Conservation (phyloP, 2,797 vertebrate species). For the Sphenodon punctatus region DNA sequence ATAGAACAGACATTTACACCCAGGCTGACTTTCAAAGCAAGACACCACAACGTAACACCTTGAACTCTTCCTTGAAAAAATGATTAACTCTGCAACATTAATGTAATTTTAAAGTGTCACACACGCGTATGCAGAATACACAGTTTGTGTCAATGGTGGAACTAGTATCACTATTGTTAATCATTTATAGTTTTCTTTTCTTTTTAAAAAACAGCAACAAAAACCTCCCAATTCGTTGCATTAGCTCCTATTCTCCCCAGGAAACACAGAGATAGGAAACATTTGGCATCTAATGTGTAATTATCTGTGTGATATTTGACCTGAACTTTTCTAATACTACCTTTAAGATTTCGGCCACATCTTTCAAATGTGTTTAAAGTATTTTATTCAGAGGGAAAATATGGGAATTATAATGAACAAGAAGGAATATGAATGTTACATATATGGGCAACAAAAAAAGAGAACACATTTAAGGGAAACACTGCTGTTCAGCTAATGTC, state of each 20-base stretch:
- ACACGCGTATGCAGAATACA: background rate
- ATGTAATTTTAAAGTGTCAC: background rate
- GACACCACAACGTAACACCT: background rate
- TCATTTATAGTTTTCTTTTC: slow-evolving; percentile 49
- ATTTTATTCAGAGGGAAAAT: slow-evolving; percentile 15
- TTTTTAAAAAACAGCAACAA: too few species aligned
- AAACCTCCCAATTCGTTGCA: slow-evolving; percentile 49
- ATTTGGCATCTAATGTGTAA: slow-evolving; percentile 58
- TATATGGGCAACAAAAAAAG: background rate
- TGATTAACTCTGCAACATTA: background rate
- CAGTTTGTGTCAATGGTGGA: background rate
- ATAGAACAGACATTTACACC: background rate
- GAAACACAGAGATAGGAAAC: slow-evolving; percentile 66
- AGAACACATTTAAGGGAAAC: slow-evolving; percentile 7
- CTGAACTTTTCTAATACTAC: slow-evolving; percentile 29
- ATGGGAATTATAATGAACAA: background rate
- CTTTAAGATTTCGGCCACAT: slow-evolving; percentile 33
- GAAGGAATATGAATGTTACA: background rate
- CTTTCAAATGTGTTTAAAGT: slow-evolving; percentile 29
- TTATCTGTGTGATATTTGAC: slow-evolving; percentile 51
- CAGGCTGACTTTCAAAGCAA: background rate
- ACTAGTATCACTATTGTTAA: slow-evolving; percentile 1
- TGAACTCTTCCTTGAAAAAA: background rate
- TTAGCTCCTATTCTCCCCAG: slow-evolving; percentile 57
- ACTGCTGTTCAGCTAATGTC: background rate